These are phyloP conservation scores for Bufo bufo DNA, from an alignment of 2,113 vertebrate genomes.

Conservation along the genomic window DNA sequence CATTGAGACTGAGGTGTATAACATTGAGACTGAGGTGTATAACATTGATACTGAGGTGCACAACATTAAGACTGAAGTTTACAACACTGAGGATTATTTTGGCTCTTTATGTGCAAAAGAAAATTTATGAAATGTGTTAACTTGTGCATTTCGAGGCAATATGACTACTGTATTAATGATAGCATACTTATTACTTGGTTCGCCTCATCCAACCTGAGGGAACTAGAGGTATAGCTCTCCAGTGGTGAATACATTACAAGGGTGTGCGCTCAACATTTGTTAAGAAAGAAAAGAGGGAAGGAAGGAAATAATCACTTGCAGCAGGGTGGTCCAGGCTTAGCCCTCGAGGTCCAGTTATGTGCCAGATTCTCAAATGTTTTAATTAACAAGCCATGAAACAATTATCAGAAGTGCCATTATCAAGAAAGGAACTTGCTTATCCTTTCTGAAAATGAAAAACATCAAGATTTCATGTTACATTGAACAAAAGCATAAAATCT, in stretches of 20 bases:
- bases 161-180: background rate
- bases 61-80: too few species aligned
- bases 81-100: too few species aligned
- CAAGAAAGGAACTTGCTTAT: background rate
- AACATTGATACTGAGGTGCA: too few species aligned
- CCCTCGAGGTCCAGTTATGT: slow-evolving; percentile 9
- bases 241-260: background rate
- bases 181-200: background rate
- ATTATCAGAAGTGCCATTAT: slow-evolving; percentile 29
- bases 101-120: too few species aligned
- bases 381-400: slow-evolving; percentile 38
- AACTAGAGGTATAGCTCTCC: background rate
- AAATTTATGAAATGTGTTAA: too few species aligned
- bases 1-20: too few species aligned
- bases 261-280: background rate
- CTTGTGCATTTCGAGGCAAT: background rate
- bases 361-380: slow-evolving; percentile 8
- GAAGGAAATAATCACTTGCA: slow-evolving; percentile 25
- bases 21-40: too few species aligned
- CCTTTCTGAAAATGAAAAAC: slow-evolving; percentile 25
- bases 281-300: slow-evolving; percentile 21
- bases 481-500: slow-evolving; percentile 22
- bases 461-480: slow-evolving; percentile 44
- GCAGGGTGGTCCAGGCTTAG: slow-evolving; percentile 21
- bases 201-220: background rate